Conservation (phyloP, 2,888 invertebrate species). For the Hypolimnas misippus region DNA sequence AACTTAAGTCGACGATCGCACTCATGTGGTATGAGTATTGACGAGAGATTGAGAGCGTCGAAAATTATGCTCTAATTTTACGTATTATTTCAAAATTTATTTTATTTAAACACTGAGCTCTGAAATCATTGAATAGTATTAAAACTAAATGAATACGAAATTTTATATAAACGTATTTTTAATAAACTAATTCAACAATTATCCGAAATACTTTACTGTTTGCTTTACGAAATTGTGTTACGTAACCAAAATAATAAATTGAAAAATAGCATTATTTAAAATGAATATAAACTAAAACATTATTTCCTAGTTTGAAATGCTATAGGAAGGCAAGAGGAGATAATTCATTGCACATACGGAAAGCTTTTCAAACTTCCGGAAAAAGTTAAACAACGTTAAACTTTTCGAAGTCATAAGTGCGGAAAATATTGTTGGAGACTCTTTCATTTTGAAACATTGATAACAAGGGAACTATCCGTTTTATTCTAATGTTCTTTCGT, state of each 20-base stretch:
- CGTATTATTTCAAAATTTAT: background rate
- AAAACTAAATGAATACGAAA: no score
- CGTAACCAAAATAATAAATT: no score
- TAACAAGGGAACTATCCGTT: conserved; percentile 37
- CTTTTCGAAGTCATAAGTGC: conserved; percentile 47
- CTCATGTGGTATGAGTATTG: conserved; percentile 23
- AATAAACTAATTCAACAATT: no score
- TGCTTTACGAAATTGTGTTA: no score
- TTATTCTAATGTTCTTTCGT: conserved; percentile 19
- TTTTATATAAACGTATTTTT: no score
- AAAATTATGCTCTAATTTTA: background rate
- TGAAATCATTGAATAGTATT: no score
- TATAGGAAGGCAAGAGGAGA: conserved; percentile 39
- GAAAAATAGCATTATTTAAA: background rate
- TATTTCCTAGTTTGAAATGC: background rate
- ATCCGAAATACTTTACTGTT: no score
- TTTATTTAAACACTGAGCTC: no score
- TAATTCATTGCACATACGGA: conserved; percentile 52
- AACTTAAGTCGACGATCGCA: conserved; percentile 51
- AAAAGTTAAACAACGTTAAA: conserved; percentile 55
- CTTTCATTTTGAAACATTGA: conserved; percentile 50
- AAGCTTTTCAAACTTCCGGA: conserved; percentile 49
- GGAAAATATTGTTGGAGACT: conserved; percentile 51
- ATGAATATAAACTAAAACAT: background rate
- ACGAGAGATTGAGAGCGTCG: conserved; percentile 1